Evolutionary conservation across 2,113 vertebrate genomes (phyloP).

Genomic region (Psophia crepitans): DNA sequence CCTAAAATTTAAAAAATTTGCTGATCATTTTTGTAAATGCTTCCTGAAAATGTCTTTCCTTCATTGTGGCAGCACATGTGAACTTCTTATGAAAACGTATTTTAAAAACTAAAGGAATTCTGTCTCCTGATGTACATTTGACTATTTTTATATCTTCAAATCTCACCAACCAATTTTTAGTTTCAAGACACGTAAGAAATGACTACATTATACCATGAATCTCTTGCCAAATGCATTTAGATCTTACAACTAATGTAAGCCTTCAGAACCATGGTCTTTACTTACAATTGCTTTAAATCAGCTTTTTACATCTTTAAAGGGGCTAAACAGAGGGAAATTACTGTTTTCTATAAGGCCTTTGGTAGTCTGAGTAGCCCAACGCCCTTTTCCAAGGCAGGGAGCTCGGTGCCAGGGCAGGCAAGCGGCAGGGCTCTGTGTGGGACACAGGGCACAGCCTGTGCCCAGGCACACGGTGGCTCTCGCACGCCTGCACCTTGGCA

Average conservation of each 20-base stretch:
- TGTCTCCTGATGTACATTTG: background rate
- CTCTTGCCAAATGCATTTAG: background rate
- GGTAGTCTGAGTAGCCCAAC: background rate
- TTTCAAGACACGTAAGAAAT: background rate
- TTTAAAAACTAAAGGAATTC: background rate
- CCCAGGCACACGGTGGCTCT: rapidly evolving
- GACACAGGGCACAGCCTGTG: background rate
- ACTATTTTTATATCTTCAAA: background rate
- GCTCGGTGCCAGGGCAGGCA: background rate
- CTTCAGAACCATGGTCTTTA: background rate
- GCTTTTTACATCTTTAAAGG: background rate
- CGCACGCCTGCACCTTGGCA: too few species aligned
- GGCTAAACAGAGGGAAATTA: background rate
- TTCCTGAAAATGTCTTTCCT: background rate
- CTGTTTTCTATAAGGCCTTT: background rate
- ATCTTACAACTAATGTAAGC: background rate
- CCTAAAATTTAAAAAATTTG: background rate
- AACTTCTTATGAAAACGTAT: background rate
- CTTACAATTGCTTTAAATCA: background rate
- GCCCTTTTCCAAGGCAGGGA: background rate
- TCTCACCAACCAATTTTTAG: background rate
- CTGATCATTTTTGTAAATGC: background rate
- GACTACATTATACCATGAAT: background rate
- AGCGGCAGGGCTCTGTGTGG: rapidly evolving
- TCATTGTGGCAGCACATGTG: background rate